Conservation (phyloP, 2,113 vertebrate genomes). For the Laterallus jamaicensis region DNA sequence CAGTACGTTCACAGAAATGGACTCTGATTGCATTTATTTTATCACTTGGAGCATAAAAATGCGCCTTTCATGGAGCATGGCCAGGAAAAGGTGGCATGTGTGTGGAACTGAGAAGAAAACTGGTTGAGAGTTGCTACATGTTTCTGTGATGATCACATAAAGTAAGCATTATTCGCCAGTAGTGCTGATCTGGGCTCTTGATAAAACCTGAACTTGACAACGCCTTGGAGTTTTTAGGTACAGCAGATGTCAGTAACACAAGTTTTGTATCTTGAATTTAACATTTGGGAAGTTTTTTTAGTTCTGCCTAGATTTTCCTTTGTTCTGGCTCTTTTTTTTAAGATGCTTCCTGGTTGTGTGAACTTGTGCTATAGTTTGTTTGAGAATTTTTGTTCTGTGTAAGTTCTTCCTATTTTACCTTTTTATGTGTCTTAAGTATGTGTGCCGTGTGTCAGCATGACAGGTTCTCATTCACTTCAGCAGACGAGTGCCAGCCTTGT, state of each 20-base stretch:
- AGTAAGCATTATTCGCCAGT: background rate
- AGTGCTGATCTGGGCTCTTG: background rate
- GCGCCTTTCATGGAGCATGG: background rate
- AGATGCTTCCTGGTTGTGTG: background rate
- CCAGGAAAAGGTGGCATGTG: background rate
- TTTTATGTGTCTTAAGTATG: background rate
- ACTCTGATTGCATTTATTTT: conserved; percentile 21
- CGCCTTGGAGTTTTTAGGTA: background rate
- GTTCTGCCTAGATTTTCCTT: background rate
- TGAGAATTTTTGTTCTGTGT: background rate
- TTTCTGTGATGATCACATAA: background rate
- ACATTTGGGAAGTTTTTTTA: background rate
- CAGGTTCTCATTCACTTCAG: background rate
- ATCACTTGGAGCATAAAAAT: background rate
- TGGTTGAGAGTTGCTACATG: background rate
- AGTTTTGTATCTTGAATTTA: background rate
- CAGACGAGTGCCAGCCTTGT: background rate
- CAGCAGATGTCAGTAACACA: background rate
- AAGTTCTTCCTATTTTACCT: background rate
- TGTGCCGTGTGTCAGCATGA: background rate
- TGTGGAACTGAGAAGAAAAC: background rate
- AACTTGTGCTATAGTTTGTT: background rate
- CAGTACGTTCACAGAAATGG: background rate
- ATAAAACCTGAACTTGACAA: background rate
- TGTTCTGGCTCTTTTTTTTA: background rate